Evolutionary conservation across 2,113 vertebrate species (phyloP).

Genomic region (Clarias macrocephalus): DNA sequence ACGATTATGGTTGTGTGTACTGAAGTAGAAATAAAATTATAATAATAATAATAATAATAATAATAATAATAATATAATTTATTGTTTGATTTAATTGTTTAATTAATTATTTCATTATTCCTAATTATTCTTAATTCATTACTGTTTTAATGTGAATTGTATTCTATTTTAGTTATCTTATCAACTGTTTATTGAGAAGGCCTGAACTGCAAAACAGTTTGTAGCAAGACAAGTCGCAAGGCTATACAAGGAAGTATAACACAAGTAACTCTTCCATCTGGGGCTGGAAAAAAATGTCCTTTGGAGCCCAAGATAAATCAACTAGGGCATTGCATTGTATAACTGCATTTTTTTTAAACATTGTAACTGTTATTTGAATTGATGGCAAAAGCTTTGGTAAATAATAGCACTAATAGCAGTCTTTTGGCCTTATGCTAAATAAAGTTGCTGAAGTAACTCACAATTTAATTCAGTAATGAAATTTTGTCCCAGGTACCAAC

Average conservation of each 20-base stretch:
- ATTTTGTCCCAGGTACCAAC: conserved; percentile 70
- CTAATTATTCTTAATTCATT: background rate
- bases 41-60: rapidly evolving
- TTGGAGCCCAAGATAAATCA: background rate
- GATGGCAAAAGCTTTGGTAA: background rate
- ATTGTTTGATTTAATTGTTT: no score
- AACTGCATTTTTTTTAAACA: background rate
- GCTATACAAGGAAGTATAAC: background rate
- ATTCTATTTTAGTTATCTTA: no score
- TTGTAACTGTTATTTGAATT: background rate
- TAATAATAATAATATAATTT: no score
- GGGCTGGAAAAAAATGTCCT: background rate
- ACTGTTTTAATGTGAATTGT: background rate
- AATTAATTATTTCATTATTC: no score
- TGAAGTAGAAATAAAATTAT: no score
- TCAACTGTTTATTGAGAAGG: background rate
- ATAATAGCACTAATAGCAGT: background rate
- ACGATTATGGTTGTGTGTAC: no score
- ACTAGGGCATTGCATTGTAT: background rate
- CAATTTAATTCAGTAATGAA: background rate
- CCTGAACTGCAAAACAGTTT: no score
- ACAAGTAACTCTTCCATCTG: background rate
- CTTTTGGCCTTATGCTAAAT: background rate
- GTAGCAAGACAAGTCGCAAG: background rate
- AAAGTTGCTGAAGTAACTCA: background rate